phyloP scores from a whole-genome alignment of 2,113 vertebrate genomes.

The Notiomystis cincta region DNA sequence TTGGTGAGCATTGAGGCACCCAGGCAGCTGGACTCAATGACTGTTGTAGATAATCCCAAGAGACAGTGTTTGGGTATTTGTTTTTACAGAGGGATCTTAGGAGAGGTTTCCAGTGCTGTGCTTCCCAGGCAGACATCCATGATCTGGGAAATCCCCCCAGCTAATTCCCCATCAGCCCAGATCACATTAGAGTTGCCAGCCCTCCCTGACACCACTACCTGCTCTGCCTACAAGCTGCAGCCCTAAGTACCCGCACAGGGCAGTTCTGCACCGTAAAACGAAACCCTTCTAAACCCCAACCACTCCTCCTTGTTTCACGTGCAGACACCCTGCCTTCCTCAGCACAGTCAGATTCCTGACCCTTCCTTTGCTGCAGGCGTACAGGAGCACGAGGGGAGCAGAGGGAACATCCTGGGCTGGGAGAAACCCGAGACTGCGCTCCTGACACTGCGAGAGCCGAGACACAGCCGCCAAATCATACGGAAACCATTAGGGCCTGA shows the following conservation, averaged over 20 bases:
- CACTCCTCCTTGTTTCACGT: background rate
- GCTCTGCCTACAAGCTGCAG: background rate
- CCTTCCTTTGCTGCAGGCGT: rapidly evolving
- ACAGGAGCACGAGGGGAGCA: background rate
- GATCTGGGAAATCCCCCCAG: background rate
- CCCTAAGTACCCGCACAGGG: background rate
- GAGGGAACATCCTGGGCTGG: background rate
- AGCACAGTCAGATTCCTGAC: background rate
- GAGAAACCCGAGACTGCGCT: background rate
- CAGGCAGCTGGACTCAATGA: background rate
- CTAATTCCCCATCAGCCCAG: background rate
- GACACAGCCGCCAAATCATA: background rate
- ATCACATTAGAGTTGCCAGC: background rate
- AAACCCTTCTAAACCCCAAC: background rate
- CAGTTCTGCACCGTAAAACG: background rate
- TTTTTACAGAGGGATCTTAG: background rate
- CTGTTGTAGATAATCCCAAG: background rate
- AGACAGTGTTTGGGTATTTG: background rate
- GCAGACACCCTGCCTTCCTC: background rate
- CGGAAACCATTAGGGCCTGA: constrained; percentile 49
- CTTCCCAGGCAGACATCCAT: background rate
- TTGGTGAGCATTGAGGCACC: background rate
- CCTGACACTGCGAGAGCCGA: background rate
- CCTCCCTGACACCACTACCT: background rate
- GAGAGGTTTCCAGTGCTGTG: background rate